Percentiles rank a stretch among this genome's conserved stretches.
Conservation (phyloP, 92 coral and sea anemone genomes). For the Parazoanthus darwini region DNA sequence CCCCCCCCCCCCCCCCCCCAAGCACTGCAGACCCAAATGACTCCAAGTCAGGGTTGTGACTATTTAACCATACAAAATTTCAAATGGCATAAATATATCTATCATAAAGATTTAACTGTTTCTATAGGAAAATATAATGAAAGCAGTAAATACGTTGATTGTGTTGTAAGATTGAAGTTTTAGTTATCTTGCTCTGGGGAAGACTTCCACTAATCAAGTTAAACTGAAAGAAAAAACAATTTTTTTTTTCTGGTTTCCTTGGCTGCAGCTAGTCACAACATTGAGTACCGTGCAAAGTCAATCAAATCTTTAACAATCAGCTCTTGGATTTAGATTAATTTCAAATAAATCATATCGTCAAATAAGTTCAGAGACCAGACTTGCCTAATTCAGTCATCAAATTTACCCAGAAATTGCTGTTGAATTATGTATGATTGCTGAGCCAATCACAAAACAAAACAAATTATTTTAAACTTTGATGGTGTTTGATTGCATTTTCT, state of each 20-base stretch:
- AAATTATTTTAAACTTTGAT: neutral
- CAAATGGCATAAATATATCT: neutral
- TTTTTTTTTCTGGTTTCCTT: neutral
- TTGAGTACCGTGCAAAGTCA: neutral
- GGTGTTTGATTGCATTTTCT: neutral
- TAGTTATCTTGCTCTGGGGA: neutral
- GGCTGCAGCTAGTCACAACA: neutral
- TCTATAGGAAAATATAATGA: neutral
- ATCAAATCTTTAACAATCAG: too few relatives aligned
- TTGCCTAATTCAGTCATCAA: neutral
- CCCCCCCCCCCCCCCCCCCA: too few relatives aligned
- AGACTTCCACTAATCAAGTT: neutral
- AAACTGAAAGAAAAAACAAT: neutral
- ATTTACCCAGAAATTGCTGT: neutral
- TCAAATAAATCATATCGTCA: neutral
- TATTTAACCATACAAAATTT: neutral
- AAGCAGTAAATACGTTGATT: neutral
- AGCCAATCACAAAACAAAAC: neutral
- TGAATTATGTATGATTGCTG: neutral
- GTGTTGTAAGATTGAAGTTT: neutral
- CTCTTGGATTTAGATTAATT: neutral
- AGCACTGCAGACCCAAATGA: slow-evolving; percentile 29
- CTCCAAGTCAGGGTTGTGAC: neutral
- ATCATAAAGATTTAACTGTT: neutral
- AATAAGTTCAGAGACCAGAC: neutral